A percentile compares a stretch with the other conserved stretches of the same genome.
These are phyloP conservation scores for Rhadina sibilatrix DNA, from an alignment of 2,113 vertebrate genomes.

Conservation along the genomic window DNA sequence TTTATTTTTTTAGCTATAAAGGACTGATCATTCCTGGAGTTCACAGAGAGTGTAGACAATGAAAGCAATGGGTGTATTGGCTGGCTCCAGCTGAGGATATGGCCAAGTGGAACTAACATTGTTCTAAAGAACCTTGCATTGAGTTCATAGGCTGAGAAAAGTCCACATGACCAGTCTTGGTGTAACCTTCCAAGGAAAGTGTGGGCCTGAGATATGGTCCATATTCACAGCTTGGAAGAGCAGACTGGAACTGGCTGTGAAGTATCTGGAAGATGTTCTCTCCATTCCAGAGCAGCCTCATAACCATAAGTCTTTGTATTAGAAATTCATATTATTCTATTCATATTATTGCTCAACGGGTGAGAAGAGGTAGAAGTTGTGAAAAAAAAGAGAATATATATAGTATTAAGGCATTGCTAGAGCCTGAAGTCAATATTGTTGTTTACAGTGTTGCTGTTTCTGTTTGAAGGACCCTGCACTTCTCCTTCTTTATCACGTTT, in stretches of 20 bases:
- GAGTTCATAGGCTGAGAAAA: not conserved
- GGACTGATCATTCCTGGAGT: not conserved
- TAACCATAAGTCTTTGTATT: not conserved
- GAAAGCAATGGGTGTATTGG: not conserved
- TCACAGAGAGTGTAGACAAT: not conserved
- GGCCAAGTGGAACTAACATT: not conserved
- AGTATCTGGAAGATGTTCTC: not conserved
- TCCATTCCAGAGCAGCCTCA: not conserved
- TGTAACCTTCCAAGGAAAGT: not conserved
- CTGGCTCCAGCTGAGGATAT: not conserved
- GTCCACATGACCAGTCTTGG: not conserved
- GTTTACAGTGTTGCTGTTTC: not conserved
- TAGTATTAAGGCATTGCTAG: not conserved
- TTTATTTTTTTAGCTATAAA: not conserved
- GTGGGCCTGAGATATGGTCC: not conserved
- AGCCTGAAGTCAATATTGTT: not conserved
- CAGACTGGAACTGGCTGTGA: not conserved
- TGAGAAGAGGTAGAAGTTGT: not conserved
- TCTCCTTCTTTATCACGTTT: not conserved
- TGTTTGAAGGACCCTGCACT: not conserved
- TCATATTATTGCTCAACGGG: not conserved
- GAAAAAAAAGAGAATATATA: not conserved
- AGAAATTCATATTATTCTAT: too few species aligned
- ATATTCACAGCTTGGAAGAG: not conserved
- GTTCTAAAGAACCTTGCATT: not conserved